Evolutionary conservation across 1,140 invertebrate genomes (phyloP), one percentile per base, ranked within the genome.

Genomic region (Ruditapes philippinarum): DNA sequence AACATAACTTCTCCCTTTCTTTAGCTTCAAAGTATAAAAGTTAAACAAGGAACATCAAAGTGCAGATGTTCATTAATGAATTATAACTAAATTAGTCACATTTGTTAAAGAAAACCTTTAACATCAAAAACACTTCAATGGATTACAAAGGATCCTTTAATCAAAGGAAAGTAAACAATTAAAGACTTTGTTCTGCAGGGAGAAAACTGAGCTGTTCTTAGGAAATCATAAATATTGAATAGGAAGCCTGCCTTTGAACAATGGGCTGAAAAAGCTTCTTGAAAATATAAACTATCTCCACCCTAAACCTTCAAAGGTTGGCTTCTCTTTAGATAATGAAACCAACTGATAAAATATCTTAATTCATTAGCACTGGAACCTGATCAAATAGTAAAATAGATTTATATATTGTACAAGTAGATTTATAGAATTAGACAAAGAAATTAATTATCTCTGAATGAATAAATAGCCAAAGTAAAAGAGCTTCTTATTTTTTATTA

Each of bases 21-120:
- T 33, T 19, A 28, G 68, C 82, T 70, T 84, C 82, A 84, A 84
- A 84, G 82, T 25, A 38, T 31, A 36, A n/a, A 84, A 70, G 82
- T 84, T 84, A 73, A 84, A 84, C 82, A 84, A 84, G n/a, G n/a
- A 84, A 84, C 65, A 84, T 84, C 82, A 84, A 84, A 84, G 82
- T 51, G 17, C 62, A 84, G 82, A 84, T 84, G 82, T 84, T 84
- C 82, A 73, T 84, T 84, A 84, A 73, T 84, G 82, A 84, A 84
- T 73, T 49, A 84, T 84, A 84, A 33, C 36, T 40, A 22, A 19
- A 81, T 62, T 49, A 62, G 79, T 62, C 5, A 81, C 79, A 65
- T 65, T 78, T 78, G 74, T 49, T 78, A 12, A 45, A 51, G 74
- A 54, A 60, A 62, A 54, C 74, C 74, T 78, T 78, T 49, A 78